Base-by-base conservation (phyloP, 2,113 vertebrate genomes). In the Nothoprocta pentlandii region DNA sequence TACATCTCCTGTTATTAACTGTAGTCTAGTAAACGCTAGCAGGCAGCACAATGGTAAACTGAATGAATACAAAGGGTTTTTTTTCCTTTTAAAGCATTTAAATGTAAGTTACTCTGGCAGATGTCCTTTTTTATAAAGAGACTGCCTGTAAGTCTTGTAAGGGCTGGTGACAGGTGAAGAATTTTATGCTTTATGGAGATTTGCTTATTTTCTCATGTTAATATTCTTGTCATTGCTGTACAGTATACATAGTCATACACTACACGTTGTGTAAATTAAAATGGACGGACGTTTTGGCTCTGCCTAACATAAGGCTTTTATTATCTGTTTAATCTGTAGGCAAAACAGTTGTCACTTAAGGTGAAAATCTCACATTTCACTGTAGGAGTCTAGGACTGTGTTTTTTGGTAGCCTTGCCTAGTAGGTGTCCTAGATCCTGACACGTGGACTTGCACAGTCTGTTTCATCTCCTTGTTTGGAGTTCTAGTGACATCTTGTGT, bases 111-210 rank as follows among this genome's bases (percentile, higher is more conserved):
- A 89, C 77, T 90, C 76, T 70, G 87, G 68, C 85, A 96, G 58
- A 26, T 92, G 21, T 73, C 30, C 41, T 42, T 89, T 97, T 97
- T 92, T 56, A 81, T 95, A 68, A 92, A 70, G 89, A 91, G 54
- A 80, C 22, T 66, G 70, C 34, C 36, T 41, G 20, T 56, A 26
- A 66, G 6, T 9, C 62, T 71, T 78, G 8, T 79, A 66, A 81
- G 41, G 4, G 70, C n/a, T 71, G 34, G 25, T 80, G 63, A 67
- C 67, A 88, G 73, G 63, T 76, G 53, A 95, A 79, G 47, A 26
- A 19, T 74, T 12, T 71, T 90, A 62, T 28, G 12, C 92, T 95
- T 93, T 86, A 61, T 22, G 21, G 56, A 10, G 2, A 6, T 42
- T 94, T 92, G 16, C 64, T 85, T 95, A 41, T 96, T 94, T 92